A percentile compares a stretch with the other conserved stretches of the same genome.
Conservation (phyloP, 2,797 vertebrate genomes). For the Pseudochromis fuscus region DNA sequence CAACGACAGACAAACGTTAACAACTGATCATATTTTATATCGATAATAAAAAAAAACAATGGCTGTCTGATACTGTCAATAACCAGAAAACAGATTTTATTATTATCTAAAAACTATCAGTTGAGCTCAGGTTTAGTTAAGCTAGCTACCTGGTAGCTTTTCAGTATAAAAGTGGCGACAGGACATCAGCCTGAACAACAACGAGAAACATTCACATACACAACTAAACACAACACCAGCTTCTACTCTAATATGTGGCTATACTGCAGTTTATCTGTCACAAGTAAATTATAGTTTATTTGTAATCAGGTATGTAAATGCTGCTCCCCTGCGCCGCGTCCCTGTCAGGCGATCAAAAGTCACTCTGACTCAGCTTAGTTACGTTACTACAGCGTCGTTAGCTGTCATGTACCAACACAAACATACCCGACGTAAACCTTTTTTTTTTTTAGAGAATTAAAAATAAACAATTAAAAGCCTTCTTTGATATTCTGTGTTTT, state of each 20-base stretch:
- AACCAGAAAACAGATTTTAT: neutral
- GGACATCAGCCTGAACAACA: constrained; percentile 1
- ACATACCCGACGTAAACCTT: constrained; percentile 28
- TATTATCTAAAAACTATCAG: neutral
- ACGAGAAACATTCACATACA: neutral
- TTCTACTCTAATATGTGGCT: neutral
- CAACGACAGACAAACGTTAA: neutral
- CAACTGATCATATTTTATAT: neutral
- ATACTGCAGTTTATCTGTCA: too few relatives aligned
- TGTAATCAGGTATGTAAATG: neutral
- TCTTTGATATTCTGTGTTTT: neutral
- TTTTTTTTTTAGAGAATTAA: neutral
- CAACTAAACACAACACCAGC: accelerated
- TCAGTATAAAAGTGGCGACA: constrained; percentile 8
- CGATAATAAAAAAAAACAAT: neutral
- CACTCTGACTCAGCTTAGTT: constrained; percentile 75
- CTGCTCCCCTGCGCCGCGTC: neutral
- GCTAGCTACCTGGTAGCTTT: constrained; percentile 16
- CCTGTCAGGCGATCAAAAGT: constrained; percentile 47
- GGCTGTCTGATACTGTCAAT: neutral
- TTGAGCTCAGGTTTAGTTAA: neutral
- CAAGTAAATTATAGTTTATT: neutral
- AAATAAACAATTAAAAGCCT: neutral
- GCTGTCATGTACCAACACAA: constrained; percentile 41
- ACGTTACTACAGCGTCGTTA: constrained; percentile 68